Percentiles rank a stretch among this genome's conserved stretches.
Evolutionary conservation across 2,797 vertebrate genomes (phyloP).

Genomic region (Pyrocephalus nanus): DNA sequence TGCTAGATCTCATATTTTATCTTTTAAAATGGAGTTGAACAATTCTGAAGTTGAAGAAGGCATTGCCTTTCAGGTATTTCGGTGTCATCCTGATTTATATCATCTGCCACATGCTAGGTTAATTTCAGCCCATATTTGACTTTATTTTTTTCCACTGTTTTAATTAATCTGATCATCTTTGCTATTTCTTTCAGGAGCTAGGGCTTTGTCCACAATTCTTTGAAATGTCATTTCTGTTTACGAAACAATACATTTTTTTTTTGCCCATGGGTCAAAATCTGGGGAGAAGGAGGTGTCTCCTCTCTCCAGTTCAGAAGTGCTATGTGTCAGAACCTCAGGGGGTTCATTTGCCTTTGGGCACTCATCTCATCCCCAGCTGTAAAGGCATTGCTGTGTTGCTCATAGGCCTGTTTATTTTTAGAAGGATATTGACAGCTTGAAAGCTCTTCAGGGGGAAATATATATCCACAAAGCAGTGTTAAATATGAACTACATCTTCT

Average conservation of each 20-base stretch:
- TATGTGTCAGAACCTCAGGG: not conserved
- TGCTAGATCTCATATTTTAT: not conserved
- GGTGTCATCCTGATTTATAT: not conserved
- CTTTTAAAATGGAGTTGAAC: not conserved
- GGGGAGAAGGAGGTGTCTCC: not conserved
- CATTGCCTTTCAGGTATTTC: not conserved
- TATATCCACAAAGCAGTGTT: not conserved
- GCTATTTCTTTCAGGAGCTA: not conserved
- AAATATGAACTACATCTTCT: not conserved
- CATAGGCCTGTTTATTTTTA: conserved; percentile 32
- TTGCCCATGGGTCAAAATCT: not conserved
- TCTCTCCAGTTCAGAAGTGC: not conserved
- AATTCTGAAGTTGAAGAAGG: not conserved
- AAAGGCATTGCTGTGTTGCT: conserved; percentile 20
- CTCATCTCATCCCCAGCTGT: not conserved
- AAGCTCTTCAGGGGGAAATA: not conserved
- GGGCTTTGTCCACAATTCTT: not conserved
- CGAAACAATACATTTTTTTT: not conserved
- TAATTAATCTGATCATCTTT: not conserved
- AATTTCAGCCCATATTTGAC: not conserved
- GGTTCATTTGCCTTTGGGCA: not conserved
- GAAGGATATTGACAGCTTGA: conserved; percentile 14
- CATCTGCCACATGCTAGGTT: not conserved
- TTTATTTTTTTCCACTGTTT: not conserved
- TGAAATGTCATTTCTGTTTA: not conserved